A percentile compares a stretch with the other conserved stretches of the same genome.
Conservation (phyloP, 1,140 invertebrate genomes). For the Rhopalosiphum maidis region DNA sequence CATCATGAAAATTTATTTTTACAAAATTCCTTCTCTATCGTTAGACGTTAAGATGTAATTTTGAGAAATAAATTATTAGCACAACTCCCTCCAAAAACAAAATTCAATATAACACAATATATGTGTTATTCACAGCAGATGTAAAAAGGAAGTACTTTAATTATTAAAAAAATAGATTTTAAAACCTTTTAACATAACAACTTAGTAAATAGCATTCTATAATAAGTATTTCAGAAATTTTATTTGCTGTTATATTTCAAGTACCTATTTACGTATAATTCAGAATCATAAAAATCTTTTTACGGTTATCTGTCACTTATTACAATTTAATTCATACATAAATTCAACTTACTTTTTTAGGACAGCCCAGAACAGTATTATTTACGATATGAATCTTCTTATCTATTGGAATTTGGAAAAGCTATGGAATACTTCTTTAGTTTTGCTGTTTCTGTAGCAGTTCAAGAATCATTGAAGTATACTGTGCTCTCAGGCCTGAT, state of each 20-base stretch:
- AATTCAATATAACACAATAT: too few relatives aligned
- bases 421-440: conserved; percentile 72
- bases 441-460: conserved; percentile 72
- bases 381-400: conserved; percentile 73
- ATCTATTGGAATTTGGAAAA: conserved; percentile 72
- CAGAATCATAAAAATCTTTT: background rate
- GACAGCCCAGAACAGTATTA: conserved; percentile 75
- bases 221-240: background rate
- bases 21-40: too few relatives aligned
- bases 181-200: too few relatives aligned
- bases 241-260: background rate
- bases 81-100: too few relatives aligned
- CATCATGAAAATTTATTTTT: too few relatives aligned
- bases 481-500: conserved; percentile 75
- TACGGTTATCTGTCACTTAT: background rate
- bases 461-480: conserved; percentile 77
- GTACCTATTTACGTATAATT: background rate
- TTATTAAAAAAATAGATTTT: too few relatives aligned
- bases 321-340: background rate
- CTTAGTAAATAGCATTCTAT: background rate
- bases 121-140: too few relatives aligned
- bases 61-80: too few relatives aligned
- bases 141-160: too few relatives aligned
- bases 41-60: too few relatives aligned
- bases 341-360: conserved; percentile 58